A percentile compares a stretch with the other conserved stretches of the same genome.
phyloP scores from a whole-genome alignment of 2,888 invertebrate species.

The Tortricodes alternella region DNA sequence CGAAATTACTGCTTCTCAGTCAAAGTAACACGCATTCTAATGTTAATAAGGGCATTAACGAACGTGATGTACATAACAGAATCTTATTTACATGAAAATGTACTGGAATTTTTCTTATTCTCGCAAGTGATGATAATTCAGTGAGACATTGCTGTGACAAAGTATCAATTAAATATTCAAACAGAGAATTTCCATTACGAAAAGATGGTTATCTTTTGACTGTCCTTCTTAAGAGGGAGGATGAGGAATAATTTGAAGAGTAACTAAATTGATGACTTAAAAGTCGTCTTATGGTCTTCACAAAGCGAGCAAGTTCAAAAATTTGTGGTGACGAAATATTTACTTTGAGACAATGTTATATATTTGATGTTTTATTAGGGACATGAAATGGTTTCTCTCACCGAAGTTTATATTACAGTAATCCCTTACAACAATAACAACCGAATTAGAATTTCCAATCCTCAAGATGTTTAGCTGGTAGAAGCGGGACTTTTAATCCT shows the following conservation, averaged over 20 bases:
- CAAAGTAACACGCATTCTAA: constrained; percentile 21
- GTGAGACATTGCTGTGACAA: constrained; percentile 20
- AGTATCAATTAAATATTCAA: constrained; percentile 22
- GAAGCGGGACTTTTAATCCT: not conserved
- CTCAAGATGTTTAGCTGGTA: not conserved
- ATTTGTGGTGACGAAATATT: too few species aligned
- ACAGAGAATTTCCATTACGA: constrained; percentile 23
- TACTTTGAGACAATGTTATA: too few species aligned
- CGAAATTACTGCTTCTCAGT: constrained; percentile 12
- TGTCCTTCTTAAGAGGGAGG: not conserved
- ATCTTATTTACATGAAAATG: constrained; percentile 19
- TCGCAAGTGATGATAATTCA: constrained; percentile 15
- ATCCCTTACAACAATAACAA: too few species aligned
- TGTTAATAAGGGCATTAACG: constrained; percentile 27
- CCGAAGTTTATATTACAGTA: too few species aligned
- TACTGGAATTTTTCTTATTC: constrained; percentile 19
- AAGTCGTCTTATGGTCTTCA: too few species aligned
- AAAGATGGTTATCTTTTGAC: constrained; percentile 8
- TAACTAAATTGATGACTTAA: constrained; percentile 9
- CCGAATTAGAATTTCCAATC: too few species aligned
- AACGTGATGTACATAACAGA: constrained; percentile 24
- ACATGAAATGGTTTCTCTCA: too few species aligned
- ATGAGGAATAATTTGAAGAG: not conserved
- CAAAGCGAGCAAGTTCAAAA: too few species aligned
- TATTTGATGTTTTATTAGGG: too few species aligned